Conservation (phyloP, 1,140 invertebrate species). For the Brachionus calyciflorus region DNA sequence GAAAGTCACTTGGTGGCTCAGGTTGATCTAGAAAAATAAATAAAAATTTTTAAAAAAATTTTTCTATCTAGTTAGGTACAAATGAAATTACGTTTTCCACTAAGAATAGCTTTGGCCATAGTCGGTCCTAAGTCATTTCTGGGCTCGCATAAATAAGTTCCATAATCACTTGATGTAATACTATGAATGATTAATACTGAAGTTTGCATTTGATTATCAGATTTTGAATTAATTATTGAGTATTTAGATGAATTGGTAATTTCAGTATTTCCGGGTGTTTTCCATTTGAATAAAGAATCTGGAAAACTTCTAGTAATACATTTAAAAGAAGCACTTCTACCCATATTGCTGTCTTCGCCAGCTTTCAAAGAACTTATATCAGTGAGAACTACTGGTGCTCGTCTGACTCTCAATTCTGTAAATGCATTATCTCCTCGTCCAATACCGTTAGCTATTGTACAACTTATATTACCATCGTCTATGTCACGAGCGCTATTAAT, state of each 20-base stretch:
- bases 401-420: conserved; percentile 23
- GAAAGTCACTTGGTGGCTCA: conserved; percentile 38
- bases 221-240: conserved; percentile 4
- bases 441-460: conserved; percentile 15
- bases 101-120: conserved; percentile 20
- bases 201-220: not conserved
- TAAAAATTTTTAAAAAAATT: not conserved
- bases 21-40: conserved; percentile 36
- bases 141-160: conserved; percentile 30
- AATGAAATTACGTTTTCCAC: conserved; percentile 27
- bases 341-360: conserved; percentile 38
- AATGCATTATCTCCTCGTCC: conserved; percentile 9
- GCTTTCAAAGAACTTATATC: conserved; percentile 31
- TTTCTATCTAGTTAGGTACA: not conserved
- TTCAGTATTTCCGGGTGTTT: conserved; percentile 1
- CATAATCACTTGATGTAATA: conserved; percentile 40
- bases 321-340: conserved; percentile 19
- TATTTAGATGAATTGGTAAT: conserved; percentile 43
- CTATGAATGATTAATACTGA: conserved; percentile 21
- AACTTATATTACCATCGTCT: conserved; percentile 37
- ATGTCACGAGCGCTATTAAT: conserved; percentile 14
- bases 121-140: conserved; percentile 25
- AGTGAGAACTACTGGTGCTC: not conserved
- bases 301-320: conserved; percentile 9
- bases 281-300: conserved; percentile 33